Percentiles rank a stretch among this genome's conserved stretches.
These are phyloP conservation scores for Rhamnusium bicolor DNA, from an alignment of 2,888 invertebrate genomes.

Conservation along the genomic window DNA sequence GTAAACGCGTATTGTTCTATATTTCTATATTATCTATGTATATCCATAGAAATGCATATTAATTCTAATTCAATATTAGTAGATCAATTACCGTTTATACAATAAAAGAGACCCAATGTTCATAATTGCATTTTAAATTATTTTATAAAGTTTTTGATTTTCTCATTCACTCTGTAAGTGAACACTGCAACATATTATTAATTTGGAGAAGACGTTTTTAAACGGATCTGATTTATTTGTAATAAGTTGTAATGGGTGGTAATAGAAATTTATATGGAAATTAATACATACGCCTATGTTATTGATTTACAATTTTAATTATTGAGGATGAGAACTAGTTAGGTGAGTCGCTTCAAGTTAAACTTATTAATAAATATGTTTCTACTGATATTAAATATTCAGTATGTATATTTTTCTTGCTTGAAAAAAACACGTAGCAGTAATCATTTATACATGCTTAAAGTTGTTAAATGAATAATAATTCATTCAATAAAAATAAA, in stretches of 20 bases:
- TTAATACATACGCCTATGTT: slow-evolving; percentile 10
- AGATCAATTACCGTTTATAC: too few species aligned
- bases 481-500: neutral
- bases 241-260: slow-evolving; percentile 18
- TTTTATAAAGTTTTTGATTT: neutral
- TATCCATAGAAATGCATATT: too few species aligned
- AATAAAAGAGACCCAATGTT: too few species aligned
- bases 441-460: neutral
- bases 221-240: slow-evolving; percentile 11
- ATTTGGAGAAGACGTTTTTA: neutral
- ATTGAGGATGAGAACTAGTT: slow-evolving; percentile 18
- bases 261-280: slow-evolving; percentile 26
- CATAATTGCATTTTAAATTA: too few species aligned
- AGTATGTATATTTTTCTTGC: neutral
- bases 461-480: neutral
- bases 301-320: slow-evolving; percentile 23
- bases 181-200: neutral
- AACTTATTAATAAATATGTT: slow-evolving; percentile 9
- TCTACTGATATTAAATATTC: slow-evolving; percentile 1
- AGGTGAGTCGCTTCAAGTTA: slow-evolving; percentile 9
- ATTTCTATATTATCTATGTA: too few species aligned
- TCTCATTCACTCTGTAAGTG: neutral
- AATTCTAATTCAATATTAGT: too few species aligned
- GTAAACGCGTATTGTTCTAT: too few species aligned
- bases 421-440: slow-evolving; percentile 1